These are phyloP conservation scores for Falco berigora DNA, from an alignment of 2,797 vertebrate genomes.

Conservation along the genomic window DNA sequence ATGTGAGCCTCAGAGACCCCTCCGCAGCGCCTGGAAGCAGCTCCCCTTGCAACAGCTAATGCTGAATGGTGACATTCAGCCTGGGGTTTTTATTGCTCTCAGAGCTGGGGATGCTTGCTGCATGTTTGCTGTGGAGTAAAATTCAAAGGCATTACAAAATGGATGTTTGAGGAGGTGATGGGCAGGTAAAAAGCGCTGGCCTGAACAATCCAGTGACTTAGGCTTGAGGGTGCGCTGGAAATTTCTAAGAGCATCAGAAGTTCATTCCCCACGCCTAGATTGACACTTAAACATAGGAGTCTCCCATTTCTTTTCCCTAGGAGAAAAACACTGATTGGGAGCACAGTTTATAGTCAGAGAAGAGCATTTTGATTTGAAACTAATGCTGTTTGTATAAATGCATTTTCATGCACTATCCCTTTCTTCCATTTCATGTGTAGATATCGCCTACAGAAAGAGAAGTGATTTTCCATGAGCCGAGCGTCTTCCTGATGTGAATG, in stretches of 20 bases:
- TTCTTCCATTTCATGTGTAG: neutral
- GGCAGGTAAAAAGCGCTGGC: neutral
- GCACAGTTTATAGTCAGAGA: rapidly evolving
- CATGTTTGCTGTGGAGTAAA: neutral
- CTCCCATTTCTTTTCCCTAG: rapidly evolving
- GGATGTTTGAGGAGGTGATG: neutral
- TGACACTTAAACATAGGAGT: rapidly evolving
- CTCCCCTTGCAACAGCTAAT: rapidly evolving
- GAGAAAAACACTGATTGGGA: rapidly evolving
- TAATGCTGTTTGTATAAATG: rapidly evolving
- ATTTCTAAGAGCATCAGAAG: neutral
- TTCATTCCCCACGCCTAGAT: rapidly evolving
- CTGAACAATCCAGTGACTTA: neutral
- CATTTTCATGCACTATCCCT: neutral
- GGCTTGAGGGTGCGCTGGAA: neutral
- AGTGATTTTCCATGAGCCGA: neutral
- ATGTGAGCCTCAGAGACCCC: neutral
- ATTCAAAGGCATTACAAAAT: rapidly evolving
- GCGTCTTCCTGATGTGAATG: neutral
- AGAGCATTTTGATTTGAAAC: neutral
- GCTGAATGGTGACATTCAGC: neutral
- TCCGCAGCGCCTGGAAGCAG: neutral
- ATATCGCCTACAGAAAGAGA: neutral
- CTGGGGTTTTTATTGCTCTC: neutral
- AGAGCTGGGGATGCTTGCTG: rapidly evolving